Base-by-base conservation (phyloP, 2,888 invertebrate species). In the Anarsia innoxiella region DNA sequence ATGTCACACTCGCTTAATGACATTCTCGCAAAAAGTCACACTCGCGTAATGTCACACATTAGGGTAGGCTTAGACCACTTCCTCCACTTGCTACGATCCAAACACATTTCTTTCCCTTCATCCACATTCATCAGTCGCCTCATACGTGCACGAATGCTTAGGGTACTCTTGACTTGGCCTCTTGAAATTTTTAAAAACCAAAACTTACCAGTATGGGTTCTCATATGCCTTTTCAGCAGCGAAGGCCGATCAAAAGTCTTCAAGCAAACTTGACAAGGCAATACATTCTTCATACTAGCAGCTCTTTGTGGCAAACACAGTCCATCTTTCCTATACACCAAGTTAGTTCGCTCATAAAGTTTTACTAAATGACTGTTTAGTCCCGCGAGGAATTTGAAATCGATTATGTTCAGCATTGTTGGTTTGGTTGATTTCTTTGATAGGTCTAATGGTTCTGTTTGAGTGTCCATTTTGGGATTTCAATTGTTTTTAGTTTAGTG, bases 201-300 rank as follows among this genome's bases (percentile, higher is more conserved):
- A n/a, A n/a, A n/a, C n/a, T n/a, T 67, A 87, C 90, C 90, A 39
- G 91, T 91, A 56, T 91, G 91, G 0, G 90, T 90, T 34, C 91
- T 69, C 74, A 90, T 86, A 55, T 91, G 91, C 44, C 91, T 66
- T 49, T 89, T 90, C 44, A 91, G 58, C 39, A 91, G 59, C 1
- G 90, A 91, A 0, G 91, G 91, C 30, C 91, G 70, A 52, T 91
- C 91, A 51, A 91, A 91, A 12, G 88, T 87, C 70, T 91, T 91
- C 31, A 88, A 73, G 51, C 91, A 91, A 1, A 88, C 87, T 27
- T 88, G 88, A 53, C 91, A 91, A 0, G 84, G 83, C 35, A 84
- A 57, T 3, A 80, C 64, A 25, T 74, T 80, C 57, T 82, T 83
- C 41, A 59, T 37, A 36, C 46, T 47, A 2, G 32, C 46, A 2